Base-by-base conservation (phyloP, 2,888 invertebrate species). In the Diloba caeruleocephala region DNA sequence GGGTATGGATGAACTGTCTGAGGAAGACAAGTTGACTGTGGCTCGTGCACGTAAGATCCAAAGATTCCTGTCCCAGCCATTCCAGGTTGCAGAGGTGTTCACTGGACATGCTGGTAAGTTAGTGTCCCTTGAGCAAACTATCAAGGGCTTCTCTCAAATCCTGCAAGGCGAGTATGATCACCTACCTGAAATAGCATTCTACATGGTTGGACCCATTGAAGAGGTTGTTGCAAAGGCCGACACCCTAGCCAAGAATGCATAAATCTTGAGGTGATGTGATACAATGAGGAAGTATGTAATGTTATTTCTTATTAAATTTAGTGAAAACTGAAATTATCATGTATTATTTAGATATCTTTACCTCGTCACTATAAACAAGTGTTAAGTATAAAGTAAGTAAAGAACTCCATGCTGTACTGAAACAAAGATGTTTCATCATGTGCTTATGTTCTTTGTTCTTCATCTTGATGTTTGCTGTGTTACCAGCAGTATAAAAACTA, bases 21-120 rank as follows among this genome's bases (percentile, higher is more conserved):
- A 98, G 89, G 98, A 98, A 88, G 98, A 98, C 90, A 98, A 98
- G 89, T 92, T 98, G 83, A 98, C 97, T 25, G 98, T 98, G 19
- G 95, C 98, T n/a, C 96, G 98, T 79, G 98, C 98, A 42, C 96
- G 98, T 80, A 98, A 98, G 94, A 98, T 98, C 90, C 98, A 98
- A 92, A 96, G 96, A 85, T 98, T 98, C 96, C 94, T 98, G 79
- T 98, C 98, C 21, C 98, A 98, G 91, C 98, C 98, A 85, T 98
- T 98, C 97, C 92, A 92, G 89, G 98, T 98, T 60, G 98, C 98
- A 82, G 98, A 98, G 90, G 98, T 98, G 41, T 98, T 98, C 94
- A 98, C 98, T 68, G 98, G 98, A 63, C 97, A 97, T 78, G 95
- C 97, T 61, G 98, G 98, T 75, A 98, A 98, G 94, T 94, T 98